Evolutionary conservation across 2,797 vertebrate species (phyloP), one percentile per base, ranked within the genome.

Genomic region (Poecilia velifera): DNA sequence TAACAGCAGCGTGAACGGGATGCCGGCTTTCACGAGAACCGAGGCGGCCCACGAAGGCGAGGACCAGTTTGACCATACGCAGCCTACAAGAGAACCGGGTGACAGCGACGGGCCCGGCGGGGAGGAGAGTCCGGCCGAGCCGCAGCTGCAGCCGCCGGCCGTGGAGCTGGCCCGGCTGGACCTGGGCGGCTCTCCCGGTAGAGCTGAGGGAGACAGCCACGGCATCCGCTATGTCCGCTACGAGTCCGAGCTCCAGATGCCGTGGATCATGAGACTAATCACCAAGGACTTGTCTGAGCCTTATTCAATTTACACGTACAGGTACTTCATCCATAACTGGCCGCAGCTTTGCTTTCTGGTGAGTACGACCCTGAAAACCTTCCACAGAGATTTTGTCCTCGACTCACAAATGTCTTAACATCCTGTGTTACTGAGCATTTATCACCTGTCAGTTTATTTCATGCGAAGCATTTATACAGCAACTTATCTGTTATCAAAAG

Each of bases 311-410:
- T 99, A 99, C 93, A 99, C 98, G 71, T 99, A 99, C 96, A 98
- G 98, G 96, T 99, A 99, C 97, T 99, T 99, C 97, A 99, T 99
- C 95, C 98, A 99, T 96, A 99, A 99, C 97, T 99, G 98, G 98
- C 98, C 98, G 80, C 98, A 99, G 96, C 98, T 99, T 93, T 99
- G 98, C 96, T 99, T 99, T 94, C 96, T 99, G 98, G 98, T 99
- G 96, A 97, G 98, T 99, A 90, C 75, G 22, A 84, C 76, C 34
- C 46, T 13, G 51, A 41, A 43, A 22, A 6, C 12, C 34, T 25
- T 25, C 7, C 25, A 1, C 20, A 41, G 41, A 49, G 34, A 53
- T 18, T 34, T 28, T 22, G 41, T 28, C 20, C 66, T 2, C 68
- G 0, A 5, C 2, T 10, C 5, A 36, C 7, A 45, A 28, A 18